These are phyloP conservation scores for Mormyrus lacerda DNA, from an alignment of 2,113 vertebrate species.

Conservation along the genomic window DNA sequence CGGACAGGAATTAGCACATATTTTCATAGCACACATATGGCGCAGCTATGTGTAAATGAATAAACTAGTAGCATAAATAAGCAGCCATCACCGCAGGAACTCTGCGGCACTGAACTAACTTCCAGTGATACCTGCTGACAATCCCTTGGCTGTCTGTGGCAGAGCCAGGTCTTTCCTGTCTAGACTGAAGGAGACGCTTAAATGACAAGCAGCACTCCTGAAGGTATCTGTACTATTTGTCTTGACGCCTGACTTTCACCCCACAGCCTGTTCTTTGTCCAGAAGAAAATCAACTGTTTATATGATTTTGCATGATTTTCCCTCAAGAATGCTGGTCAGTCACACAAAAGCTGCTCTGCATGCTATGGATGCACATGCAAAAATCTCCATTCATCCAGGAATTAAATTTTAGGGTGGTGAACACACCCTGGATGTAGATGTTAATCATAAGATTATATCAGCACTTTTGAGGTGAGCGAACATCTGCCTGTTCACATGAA, in stretches of 20 bases:
- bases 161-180: slow-evolving; percentile 54
- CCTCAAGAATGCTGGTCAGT: slow-evolving; percentile 65
- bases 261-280: slow-evolving; percentile 14
- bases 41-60: neutral
- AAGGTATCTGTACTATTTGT: slow-evolving; percentile 47
- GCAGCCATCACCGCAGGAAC: slow-evolving; percentile 20
- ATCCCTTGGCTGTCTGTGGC: slow-evolving; percentile 40
- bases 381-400: slow-evolving; percentile 53
- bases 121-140: slow-evolving; percentile 34
- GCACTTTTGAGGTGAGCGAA: slow-evolving; percentile 68
- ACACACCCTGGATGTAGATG: slow-evolving; percentile 81
- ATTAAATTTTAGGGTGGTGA: slow-evolving; percentile 57
- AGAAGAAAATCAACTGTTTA: slow-evolving; percentile 44
- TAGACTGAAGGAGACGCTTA: slow-evolving; percentile 65
- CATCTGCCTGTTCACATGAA: slow-evolving; percentile 43
- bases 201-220: slow-evolving; percentile 55
- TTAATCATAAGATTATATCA: slow-evolving; percentile 85
- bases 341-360: slow-evolving; percentile 55
- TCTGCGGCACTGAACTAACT: slow-evolving; percentile 15
- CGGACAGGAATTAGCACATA: neutral
- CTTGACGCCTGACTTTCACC: slow-evolving; percentile 33
- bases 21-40: neutral
- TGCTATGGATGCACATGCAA: slow-evolving; percentile 52
- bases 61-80: slow-evolving; percentile 32
- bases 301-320: slow-evolving; percentile 58